These are phyloP conservation scores for Sebastes trivittatus DNA, from an alignment of 2,797 vertebrate species.

Conservation along the genomic window DNA sequence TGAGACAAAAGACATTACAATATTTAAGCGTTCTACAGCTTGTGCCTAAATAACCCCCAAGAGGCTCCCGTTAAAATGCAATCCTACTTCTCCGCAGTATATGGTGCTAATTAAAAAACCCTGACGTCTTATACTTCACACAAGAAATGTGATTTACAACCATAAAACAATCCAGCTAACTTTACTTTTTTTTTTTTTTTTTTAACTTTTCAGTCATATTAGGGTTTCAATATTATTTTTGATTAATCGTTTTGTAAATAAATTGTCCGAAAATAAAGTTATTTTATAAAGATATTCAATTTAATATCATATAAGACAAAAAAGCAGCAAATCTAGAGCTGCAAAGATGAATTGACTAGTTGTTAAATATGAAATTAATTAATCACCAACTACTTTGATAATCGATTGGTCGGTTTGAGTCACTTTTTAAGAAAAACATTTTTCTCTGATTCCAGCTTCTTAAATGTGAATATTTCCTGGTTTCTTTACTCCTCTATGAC, in stretches of 20 bases:
- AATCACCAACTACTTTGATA: too few relatives aligned
- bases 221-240: background rate
- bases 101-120: background rate
- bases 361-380: too few relatives aligned
- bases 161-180: background rate
- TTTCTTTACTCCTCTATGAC: too few relatives aligned
- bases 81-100: background rate
- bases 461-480: too few relatives aligned
- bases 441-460: too few relatives aligned
- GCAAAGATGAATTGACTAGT: too few relatives aligned
- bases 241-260: background rate
- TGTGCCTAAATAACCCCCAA: background rate
- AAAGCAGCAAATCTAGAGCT: too few relatives aligned
- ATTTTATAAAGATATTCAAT: too few relatives aligned
- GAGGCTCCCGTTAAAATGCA: background rate
- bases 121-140: background rate
- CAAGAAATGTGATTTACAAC: background rate
- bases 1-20: background rate
- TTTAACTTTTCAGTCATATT: background rate
- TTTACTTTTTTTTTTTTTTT: background rate
- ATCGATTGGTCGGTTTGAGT: too few relatives aligned
- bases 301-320: too few relatives aligned
- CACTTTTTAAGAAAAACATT: too few relatives aligned
- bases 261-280: background rate
- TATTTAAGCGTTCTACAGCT: background rate